These are phyloP conservation scores for Odobenus rosmarus DNA, from an alignment of 2,113 vertebrate genomes.

Conservation along the genomic window DNA sequence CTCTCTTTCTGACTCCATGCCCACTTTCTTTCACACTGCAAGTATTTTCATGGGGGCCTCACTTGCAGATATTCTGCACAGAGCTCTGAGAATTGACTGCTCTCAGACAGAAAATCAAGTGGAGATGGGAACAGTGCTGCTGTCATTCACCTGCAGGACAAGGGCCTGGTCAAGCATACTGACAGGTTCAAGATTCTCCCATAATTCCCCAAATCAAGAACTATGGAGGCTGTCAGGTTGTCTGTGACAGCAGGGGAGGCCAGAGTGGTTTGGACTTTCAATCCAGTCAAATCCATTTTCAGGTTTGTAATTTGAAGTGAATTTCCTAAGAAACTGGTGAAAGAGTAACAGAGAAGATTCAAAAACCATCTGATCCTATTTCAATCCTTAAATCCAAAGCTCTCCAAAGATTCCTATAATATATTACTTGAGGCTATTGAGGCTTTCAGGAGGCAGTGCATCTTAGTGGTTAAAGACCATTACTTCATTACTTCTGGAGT, in stretches of 20 bases:
- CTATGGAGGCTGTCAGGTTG: background rate
- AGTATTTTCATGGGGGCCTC: background rate
- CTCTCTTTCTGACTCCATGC: background rate
- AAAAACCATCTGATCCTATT: background rate
- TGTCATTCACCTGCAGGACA: background rate
- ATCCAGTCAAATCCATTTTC: conserved; percentile 57
- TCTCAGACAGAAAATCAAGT: background rate
- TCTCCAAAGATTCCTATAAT: background rate
- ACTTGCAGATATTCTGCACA: background rate
- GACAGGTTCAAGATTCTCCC: conserved; percentile 44
- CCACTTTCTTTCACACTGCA: background rate
- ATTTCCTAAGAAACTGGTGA: conserved; percentile 49
- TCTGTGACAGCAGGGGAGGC: background rate
- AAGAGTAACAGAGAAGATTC: conserved; percentile 1
- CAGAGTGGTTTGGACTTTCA: background rate
- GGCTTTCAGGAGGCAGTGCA: background rate
- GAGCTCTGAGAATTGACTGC: background rate
- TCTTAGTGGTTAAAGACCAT: background rate
- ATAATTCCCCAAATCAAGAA: conserved; percentile 54
- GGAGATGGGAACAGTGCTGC: rapidly evolving
- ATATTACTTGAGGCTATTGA: background rate
- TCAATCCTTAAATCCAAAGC: background rate
- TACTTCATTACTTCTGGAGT: background rate
- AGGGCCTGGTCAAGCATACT: background rate
- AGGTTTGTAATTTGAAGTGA: conserved; percentile 44